These are phyloP conservation scores for Gymnoscopelus microlampas DNA, from an alignment of 2,797 vertebrate genomes.

Conservation along the genomic window DNA sequence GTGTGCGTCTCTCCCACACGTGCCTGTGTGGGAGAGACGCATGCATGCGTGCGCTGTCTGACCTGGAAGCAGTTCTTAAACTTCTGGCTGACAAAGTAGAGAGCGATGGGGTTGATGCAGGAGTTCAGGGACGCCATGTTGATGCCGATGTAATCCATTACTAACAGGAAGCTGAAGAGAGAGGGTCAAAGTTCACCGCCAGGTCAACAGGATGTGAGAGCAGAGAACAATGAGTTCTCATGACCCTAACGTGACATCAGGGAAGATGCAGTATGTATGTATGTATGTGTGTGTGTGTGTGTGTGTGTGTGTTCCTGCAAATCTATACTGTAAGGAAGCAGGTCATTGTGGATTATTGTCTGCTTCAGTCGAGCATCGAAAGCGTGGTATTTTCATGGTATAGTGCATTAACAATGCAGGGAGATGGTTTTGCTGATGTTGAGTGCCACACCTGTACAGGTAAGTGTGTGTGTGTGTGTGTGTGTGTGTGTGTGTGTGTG, in stretches of 20 bases:
- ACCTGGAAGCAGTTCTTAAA: constrained; percentile 95
- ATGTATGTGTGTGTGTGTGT: constrained; percentile 15
- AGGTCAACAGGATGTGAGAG: constrained; percentile 49
- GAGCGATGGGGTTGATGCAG: constrained; percentile 91
- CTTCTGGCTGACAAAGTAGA: constrained; percentile 91
- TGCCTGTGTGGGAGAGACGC: too few relatives aligned
- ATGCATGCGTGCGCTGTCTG: constrained; percentile 28
- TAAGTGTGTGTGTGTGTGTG: constrained; percentile 2
- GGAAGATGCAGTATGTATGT: not conserved
- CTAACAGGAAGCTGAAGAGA: constrained; percentile 85
- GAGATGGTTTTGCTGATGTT: too few relatives aligned
- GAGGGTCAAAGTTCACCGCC: constrained; percentile 37
- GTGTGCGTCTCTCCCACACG: too few relatives aligned
- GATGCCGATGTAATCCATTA: constrained; percentile 93
- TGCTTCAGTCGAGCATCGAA: too few relatives aligned
- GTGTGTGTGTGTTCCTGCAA: not conserved
- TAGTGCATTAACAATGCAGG: too few relatives aligned
- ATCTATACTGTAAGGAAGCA: too few relatives aligned
- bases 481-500: constrained; percentile 16
- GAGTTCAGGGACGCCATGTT: constrained; percentile 94
- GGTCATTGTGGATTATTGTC: too few relatives aligned
- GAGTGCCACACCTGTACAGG: too few relatives aligned
- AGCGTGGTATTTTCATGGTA: too few relatives aligned
- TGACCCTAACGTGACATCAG: not conserved
- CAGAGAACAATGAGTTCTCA: constrained; percentile 62